Percentiles rank a stretch among this genome's conserved stretches.
Conservation (phyloP, 2,113 vertebrate species). For the Muntiacus muntjak region DNA sequence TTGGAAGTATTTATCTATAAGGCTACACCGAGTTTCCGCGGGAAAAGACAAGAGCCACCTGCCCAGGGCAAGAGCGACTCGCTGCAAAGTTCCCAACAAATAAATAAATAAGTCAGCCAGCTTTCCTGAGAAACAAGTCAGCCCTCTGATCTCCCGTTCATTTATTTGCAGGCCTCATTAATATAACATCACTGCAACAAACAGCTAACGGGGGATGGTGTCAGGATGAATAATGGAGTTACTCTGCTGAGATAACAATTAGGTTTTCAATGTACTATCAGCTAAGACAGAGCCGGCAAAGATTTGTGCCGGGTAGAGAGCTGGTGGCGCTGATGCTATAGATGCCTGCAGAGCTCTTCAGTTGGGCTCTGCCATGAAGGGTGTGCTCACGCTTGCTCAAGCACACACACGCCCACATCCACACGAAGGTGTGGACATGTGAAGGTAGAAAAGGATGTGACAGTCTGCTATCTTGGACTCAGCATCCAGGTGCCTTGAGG, state of each 20-base stretch:
- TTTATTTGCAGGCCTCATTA: slow-evolving; percentile 86
- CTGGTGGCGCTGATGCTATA: slow-evolving; percentile 24
- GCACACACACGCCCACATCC: no score
- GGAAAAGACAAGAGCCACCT: slow-evolving; percentile 16
- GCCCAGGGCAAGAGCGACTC: slow-evolving; percentile 49
- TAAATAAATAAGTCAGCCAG: slow-evolving; percentile 76
- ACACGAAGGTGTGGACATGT: no score
- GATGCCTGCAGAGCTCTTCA: slow-evolving; percentile 68
- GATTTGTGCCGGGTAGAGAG: slow-evolving; percentile 71
- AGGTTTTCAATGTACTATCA: slow-evolving; percentile 82
- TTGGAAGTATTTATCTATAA: slow-evolving; percentile 18
- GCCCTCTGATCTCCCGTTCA: slow-evolving; percentile 80
- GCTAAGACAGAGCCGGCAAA: slow-evolving; percentile 76
- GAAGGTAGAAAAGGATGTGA: neutral
- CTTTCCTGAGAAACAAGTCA: slow-evolving; percentile 74
- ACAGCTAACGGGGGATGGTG: slow-evolving; percentile 82
- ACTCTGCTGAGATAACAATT: slow-evolving; percentile 86
- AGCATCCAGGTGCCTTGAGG: neutral
- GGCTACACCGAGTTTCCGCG: neutral
- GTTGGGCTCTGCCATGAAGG: neutral
- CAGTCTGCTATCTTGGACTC: neutral
- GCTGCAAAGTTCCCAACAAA: slow-evolving; percentile 70
- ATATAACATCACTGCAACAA: slow-evolving; percentile 86
- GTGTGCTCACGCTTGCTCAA: neutral
- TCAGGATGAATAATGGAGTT: slow-evolving; percentile 86